A percentile compares a stretch with the other conserved stretches of the same genome.
Evolutionary conservation across 2,113 vertebrate species (phyloP).

Genomic region (Propithecus coquereli): DNA sequence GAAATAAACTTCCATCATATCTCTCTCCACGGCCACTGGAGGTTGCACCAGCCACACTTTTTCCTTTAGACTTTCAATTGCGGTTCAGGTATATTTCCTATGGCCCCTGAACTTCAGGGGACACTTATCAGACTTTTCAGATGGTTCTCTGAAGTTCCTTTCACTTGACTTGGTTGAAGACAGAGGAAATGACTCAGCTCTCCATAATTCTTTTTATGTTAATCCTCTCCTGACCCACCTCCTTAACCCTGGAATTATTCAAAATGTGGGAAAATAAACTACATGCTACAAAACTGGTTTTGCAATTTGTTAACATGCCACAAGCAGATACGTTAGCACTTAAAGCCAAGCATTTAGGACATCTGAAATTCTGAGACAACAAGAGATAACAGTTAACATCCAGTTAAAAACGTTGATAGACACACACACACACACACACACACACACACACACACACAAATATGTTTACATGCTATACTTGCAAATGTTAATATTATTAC

Average conservation of each 20-base stretch:
- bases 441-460: neutral
- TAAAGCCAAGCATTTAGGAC: neutral
- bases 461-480: neutral
- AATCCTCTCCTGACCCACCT: neutral
- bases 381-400: neutral
- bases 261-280: neutral
- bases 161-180: neutral
- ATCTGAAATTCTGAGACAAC: neutral
- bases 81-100: neutral
- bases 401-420: neutral
- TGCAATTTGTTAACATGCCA: neutral
- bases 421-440: neutral
- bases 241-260: neutral
- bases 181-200: neutral
- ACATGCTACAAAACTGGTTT: neutral
- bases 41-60: neutral
- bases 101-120: neutral
- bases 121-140: neutral
- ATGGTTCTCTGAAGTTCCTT: neutral
- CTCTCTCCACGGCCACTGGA: neutral
- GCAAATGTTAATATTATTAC: neutral
- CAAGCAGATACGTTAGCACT: neutral
- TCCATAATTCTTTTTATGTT: neutral
- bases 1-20: neutral
- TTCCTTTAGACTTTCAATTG: neutral